Evolutionary conservation across 2,113 vertebrate genomes (phyloP).

Genomic region (Macrotus californicus): DNA sequence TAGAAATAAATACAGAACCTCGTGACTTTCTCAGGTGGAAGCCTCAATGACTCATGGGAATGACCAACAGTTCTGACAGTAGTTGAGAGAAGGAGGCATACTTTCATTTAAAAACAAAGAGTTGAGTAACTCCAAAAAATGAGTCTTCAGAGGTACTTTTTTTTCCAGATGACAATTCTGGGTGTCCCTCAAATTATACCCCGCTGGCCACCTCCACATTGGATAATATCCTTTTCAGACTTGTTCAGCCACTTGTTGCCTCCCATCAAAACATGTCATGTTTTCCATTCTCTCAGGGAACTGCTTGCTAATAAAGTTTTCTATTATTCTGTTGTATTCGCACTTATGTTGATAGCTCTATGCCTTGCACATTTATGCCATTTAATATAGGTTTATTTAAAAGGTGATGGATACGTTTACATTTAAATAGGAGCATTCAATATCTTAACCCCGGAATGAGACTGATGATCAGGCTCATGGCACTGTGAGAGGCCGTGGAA

Average conservation of each 20-base stretch:
- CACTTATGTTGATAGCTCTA: not conserved
- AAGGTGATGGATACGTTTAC: not conserved
- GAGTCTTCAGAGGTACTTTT: not conserved
- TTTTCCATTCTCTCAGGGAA: not conserved
- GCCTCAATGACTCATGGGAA: not conserved
- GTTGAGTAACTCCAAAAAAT: not conserved
- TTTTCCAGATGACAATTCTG: not conserved
- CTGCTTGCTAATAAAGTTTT: not conserved
- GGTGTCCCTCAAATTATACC: not conserved
- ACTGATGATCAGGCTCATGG: not conserved
- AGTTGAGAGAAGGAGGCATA: not conserved
- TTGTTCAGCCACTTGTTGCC: not conserved
- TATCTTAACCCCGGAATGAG: not conserved
- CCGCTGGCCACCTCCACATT: not conserved
- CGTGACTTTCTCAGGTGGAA: not conserved
- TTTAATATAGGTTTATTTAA: not conserved
- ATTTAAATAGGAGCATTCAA: not conserved
- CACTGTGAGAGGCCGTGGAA: not conserved
- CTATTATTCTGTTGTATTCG: slow-evolving; percentile 2
- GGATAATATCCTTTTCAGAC: not conserved
- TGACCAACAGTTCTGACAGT: not conserved
- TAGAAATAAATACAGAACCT: not conserved
- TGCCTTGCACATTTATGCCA: not conserved
- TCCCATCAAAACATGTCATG: not conserved
- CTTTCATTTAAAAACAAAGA: not conserved